Base-by-base conservation (phyloP, 2,888 invertebrate species). In the Platynereis dumerilii region DNA sequence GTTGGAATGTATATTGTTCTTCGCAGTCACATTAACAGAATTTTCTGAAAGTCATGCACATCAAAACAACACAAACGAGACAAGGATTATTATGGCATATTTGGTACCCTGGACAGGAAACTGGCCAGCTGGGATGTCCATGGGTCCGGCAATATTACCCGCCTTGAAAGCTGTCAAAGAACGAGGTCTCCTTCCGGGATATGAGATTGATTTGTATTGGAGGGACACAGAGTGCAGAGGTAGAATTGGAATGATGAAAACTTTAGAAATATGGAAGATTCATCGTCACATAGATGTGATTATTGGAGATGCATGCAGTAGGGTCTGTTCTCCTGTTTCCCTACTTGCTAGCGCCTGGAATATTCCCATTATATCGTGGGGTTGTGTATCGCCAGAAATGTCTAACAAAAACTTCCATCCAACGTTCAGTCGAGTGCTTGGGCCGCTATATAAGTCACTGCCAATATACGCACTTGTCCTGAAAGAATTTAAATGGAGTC, bases 281-380 rank as follows among this genome's bases (percentile, higher is more conserved):
- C 22, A 45, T 45, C 20, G 17, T 1, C 17, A 29, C 15, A 28
- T 60, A 1, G 28, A 60, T 34, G 60, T 20, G 5, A 27, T 60
- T 3, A 29, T 60, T 26, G 60, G 60, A 10, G 52, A 48, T 17
- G 60, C 15, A 1, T 60, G 60, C 22, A 60, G 60, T 24, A 53
- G 24, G 29, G 53, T 60, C 24, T 60, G 60, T 29, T 27, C 52
- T 12, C 60, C 60, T 1, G 53, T 54, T 1, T 45, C 60, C n/a
- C 29, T 56, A 22, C 15, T 63, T 22, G 56, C 63, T 26, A 48
- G 26, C 3, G 44, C 56, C 15, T 39, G 54, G 29, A 44, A 44
- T 24, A 57, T 63, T 5, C 63, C 63, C 22, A 22, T 63, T 17
- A 48, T 63, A 29, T 63, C 63, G 1, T 63, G 22, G n/a, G 63